These are phyloP conservation scores for Nomada fucata DNA, from an alignment of 2,888 invertebrate species.

Conservation along the genomic window DNA sequence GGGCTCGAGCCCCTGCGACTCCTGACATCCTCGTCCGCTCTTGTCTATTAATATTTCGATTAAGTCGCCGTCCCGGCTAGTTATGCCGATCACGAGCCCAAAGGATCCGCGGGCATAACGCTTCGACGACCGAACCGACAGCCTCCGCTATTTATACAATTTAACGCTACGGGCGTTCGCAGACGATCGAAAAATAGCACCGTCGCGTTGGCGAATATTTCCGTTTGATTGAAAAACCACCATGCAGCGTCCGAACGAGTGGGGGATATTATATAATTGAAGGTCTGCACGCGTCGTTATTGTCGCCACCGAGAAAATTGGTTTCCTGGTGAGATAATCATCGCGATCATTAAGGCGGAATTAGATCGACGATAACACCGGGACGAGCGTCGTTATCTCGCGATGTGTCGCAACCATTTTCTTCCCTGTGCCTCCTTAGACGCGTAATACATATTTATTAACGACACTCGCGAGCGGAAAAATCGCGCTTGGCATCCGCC, in stretches of 20 bases:
- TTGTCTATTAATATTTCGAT: conserved; percentile 72
- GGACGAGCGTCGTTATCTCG: too few relatives aligned
- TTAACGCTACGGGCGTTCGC: not conserved
- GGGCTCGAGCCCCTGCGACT: conserved; percentile 61
- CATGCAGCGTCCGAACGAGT: too few relatives aligned
- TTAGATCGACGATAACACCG: conserved; percentile 33
- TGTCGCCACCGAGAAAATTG: conserved; percentile 10
- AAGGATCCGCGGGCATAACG: not conserved
- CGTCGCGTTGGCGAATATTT: too few relatives aligned
- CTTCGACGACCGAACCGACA: not conserved
- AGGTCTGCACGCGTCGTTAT: not conserved
- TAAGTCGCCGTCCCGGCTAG: conserved; percentile 62
- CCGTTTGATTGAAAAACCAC: too few relatives aligned
- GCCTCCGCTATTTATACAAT: not conserved
- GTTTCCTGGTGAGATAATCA: conserved; percentile 7
- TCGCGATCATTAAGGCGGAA: conserved; percentile 9
- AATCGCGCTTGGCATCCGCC: conserved; percentile 12
- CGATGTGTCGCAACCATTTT: not conserved
- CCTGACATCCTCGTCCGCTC: conserved; percentile 64
- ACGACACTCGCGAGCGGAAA: not conserved
- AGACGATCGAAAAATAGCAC: too few relatives aligned
- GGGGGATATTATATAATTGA: conserved; percentile 21
- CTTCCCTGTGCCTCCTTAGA: not conserved
- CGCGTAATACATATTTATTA: not conserved
- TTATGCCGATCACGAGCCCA: conserved; percentile 57